These are phyloP conservation scores for Alcedo atthis DNA, from an alignment of 2,797 vertebrate species.

Conservation along the genomic window DNA sequence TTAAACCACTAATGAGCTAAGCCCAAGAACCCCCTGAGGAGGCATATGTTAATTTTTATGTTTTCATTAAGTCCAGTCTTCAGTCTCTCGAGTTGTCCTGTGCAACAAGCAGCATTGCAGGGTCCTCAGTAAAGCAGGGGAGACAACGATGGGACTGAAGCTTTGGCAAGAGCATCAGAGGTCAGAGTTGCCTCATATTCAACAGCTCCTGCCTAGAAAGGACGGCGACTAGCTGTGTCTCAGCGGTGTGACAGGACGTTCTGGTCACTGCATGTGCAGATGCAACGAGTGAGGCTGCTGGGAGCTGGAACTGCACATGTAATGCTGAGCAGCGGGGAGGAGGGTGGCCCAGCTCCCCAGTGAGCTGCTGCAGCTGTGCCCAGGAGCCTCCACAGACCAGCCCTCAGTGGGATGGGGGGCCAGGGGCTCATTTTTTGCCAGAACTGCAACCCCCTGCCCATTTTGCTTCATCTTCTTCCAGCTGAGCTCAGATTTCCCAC, in stretches of 20 bases:
- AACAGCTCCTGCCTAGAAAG: background rate
- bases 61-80: constrained; percentile 58
- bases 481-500: background rate
- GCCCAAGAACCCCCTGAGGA: constrained; percentile 38
- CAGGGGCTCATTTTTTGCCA: background rate
- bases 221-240: background rate
- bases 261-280: background rate
- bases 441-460: background rate
- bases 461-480: background rate
- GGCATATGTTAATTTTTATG: constrained; percentile 54
- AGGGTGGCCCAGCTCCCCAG: background rate
- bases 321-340: background rate
- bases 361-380: background rate
- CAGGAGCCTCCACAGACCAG: fast-evolving
- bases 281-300: background rate
- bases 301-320: fast-evolving
- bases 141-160: background rate
- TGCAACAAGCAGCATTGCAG: background rate
- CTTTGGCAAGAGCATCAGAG: background rate
- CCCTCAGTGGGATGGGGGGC: fast-evolving
- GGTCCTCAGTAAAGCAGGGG: background rate
- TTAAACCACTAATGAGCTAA: constrained; percentile 59
- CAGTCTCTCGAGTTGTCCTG: background rate
- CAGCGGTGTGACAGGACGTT: fast-evolving
- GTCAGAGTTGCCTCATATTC: background rate